Evolutionary conservation across 2,888 invertebrate species (phyloP), one percentile per base, ranked within the genome.

Genomic region (Pollenia griseotomentosa): DNA sequence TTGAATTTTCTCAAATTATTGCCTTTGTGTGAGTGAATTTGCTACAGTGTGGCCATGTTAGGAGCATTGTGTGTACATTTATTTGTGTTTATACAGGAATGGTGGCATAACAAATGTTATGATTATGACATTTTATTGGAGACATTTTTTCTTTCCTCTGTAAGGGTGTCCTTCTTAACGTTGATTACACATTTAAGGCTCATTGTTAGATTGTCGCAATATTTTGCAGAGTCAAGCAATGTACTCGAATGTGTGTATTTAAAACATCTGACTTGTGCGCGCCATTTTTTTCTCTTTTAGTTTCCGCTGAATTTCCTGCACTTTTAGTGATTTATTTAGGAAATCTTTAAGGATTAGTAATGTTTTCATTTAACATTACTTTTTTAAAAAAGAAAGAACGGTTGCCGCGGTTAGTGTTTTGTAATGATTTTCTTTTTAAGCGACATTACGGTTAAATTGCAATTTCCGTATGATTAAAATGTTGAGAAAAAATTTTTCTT

Each of bases 261-360:
- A 71, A 80, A 79, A 71, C 63, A 78, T 78, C n/a, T 66, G 44
- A 59, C 51, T 83, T 70, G 44, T 59, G 71, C 11, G 51, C 70
- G 83, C 65, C 51, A 48, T 81, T 86, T 73, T 71, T 65, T 71
- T 7, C 33, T 33, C 44, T 6, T 68, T 81, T 14, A 59, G 74
- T 73, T 86, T 83, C 86, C 86, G 74, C 77, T 73, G 77, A 83
- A 73, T 80, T 83, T 86, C 80, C 86, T 83, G 83, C 66, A 83
- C 77, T 83, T 77, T 65, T 12, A 65, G 59, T 83, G 86, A 86
- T 86, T 86, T 86, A 83, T 86, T 81, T 86, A 80, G 86, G 86
- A 86, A 86, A 86, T 81, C 80, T 83, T 86, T 77, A 81, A 81
- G 80, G 86, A 86, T 86, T 86, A 79, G 86, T 82, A 83, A 79